These are phyloP conservation scores for Alca torda DNA, from an alignment of 2,797 vertebrate species.

Conservation along the genomic window DNA sequence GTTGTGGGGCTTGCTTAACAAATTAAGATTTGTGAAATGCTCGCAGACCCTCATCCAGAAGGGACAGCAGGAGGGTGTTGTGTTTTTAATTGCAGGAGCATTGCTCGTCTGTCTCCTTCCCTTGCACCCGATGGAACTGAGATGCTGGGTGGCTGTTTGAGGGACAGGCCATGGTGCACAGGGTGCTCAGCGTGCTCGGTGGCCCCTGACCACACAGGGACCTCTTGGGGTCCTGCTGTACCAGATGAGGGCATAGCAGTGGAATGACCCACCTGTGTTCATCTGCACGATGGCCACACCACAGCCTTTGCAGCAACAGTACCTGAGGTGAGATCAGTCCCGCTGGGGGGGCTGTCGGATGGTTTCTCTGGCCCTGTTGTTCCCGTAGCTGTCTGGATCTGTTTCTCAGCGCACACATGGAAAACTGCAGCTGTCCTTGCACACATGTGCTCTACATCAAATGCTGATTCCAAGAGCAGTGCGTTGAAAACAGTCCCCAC, in stretches of 20 bases:
- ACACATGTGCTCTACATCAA: not conserved
- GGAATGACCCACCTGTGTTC: rapidly evolving
- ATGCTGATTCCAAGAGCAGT: not conserved
- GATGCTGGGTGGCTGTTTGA: not conserved
- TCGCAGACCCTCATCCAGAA: not conserved
- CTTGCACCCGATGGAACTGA: not conserved
- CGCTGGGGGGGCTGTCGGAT: no score
- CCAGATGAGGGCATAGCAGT: rapidly evolving
- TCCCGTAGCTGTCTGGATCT: not conserved
- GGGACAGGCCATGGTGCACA: not conserved
- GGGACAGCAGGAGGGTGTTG: not conserved
- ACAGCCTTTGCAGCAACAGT: not conserved
- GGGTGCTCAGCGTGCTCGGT: not conserved
- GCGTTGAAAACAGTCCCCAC: not conserved
- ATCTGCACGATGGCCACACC: not conserved
- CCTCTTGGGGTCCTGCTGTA: not conserved
- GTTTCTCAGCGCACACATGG: not conserved
- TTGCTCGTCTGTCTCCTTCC: not conserved
- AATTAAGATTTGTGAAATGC: not conserved
- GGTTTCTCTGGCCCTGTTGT: not conserved
- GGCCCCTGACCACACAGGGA: not conserved
- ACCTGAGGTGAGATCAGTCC: rapidly evolving
- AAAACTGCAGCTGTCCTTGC: not conserved
- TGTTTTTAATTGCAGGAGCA: not conserved
- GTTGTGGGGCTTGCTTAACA: not conserved